Conservation (phyloP, 2,888 invertebrate genomes). For the Empis livida region DNA sequence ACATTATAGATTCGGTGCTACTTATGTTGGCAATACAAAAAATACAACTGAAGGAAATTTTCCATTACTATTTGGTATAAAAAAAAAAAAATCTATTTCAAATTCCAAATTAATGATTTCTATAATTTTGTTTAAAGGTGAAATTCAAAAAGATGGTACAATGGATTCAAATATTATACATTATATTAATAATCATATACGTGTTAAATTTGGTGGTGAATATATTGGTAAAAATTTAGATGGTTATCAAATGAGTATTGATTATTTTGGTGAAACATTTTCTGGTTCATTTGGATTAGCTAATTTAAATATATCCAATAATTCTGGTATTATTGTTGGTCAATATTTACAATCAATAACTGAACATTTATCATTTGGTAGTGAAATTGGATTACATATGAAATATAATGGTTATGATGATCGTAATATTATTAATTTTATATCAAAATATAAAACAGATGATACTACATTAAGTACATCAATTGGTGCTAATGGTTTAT, state of each 20-base stretch:
- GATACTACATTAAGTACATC: conserved; percentile 1
- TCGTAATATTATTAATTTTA: conserved; percentile 2
- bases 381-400: conserved; percentile 3
- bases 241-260: conserved; percentile 3
- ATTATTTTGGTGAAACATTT: conserved; percentile 8
- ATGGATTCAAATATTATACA: conserved; percentile 9
- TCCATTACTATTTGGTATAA: conserved; percentile 8
- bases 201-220: conserved; percentile 7
- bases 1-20: conserved; percentile 8
- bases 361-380: conserved; percentile 3
- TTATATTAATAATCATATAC: conserved; percentile 1
- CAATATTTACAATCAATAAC: conserved; percentile 9
- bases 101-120: too few relatives aligned
- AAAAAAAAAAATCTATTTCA: not conserved
- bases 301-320: conserved; percentile 5
- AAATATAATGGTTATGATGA: not conserved
- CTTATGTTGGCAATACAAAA: conserved; percentile 6
- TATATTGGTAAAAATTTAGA: conserved; percentile 3
- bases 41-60: conserved; percentile 3
- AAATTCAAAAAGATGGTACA: conserved; percentile 6
- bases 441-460: conserved; percentile 1
- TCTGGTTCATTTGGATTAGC: conserved; percentile 6
- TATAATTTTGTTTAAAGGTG: conserved; percentile 4
- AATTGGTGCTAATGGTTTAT: conserved; percentile 7
- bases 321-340: conserved; percentile 7